These are phyloP conservation scores for Diploscapter pachys DNA, from an alignment of 1,140 invertebrate species.

Conservation along the genomic window DNA sequence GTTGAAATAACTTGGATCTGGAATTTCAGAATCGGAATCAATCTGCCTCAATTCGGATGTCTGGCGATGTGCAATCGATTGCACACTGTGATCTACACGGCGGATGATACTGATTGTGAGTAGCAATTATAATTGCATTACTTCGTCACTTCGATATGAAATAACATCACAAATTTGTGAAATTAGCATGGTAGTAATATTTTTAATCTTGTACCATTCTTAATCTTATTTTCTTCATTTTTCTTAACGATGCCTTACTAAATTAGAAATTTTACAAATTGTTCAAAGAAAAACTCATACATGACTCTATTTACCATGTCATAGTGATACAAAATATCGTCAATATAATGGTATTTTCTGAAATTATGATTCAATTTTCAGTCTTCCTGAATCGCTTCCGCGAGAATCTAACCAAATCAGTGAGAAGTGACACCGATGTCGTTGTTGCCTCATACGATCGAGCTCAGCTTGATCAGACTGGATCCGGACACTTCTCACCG, in stretches of 20 bases:
- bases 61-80: constrained; percentile 33
- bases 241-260: too few relatives aligned
- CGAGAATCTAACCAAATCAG: constrained; percentile 27
- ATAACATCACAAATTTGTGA: too few relatives aligned
- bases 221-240: too few relatives aligned
- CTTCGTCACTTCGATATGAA: too few relatives aligned
- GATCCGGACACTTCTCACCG: constrained; percentile 59
- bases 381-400: constrained; percentile 30
- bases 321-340: neutral
- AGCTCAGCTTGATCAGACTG: constrained; percentile 54
- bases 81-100: constrained; percentile 14
- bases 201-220: too few relatives aligned
- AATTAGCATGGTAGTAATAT: too few relatives aligned
- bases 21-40: constrained; percentile 23
- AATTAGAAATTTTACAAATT: too few relatives aligned
- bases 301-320: too few relatives aligned
- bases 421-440: constrained; percentile 39
- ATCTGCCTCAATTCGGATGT: constrained; percentile 26
- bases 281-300: too few relatives aligned
- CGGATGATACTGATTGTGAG: constrained; percentile 17
- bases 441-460: constrained; percentile 59
- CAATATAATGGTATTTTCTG: constrained; percentile 43
- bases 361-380: constrained; percentile 22
- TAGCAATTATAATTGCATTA: too few relatives aligned
- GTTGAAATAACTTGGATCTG: neutral